Evolutionary conservation across 2,797 vertebrate species (phyloP).

Genomic region (Huso huso): DNA sequence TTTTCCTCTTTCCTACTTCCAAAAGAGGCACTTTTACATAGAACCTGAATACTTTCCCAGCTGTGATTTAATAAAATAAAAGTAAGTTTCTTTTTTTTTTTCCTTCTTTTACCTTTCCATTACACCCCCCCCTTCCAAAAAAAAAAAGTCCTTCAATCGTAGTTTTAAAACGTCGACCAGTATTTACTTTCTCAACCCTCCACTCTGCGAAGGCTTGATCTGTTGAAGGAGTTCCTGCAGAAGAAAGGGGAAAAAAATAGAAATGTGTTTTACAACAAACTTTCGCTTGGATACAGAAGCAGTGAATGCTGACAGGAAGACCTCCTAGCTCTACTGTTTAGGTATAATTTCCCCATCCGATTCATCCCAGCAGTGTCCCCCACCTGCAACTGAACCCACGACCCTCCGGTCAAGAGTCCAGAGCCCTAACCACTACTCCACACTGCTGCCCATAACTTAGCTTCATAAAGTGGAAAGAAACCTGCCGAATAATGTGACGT

Average conservation of each 20-base stretch:
- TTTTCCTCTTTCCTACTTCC: no score
- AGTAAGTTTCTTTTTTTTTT: constrained; percentile 19
- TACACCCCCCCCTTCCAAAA: constrained; percentile 14
- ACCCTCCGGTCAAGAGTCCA: no score
- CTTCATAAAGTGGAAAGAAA: no score
- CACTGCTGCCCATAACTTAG: no score
- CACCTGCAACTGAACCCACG: no score
- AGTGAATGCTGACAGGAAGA: background rate
- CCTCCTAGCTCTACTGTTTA: no score
- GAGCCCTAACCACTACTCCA: no score
- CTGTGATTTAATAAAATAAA: constrained; percentile 17
- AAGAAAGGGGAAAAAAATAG: constrained; percentile 8
- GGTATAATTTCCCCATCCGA: background rate
- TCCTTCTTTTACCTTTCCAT: constrained; percentile 28
- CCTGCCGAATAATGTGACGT: no score
- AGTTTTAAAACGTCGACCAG: background rate
- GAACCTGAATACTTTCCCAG: no score
- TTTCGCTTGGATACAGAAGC: background rate
- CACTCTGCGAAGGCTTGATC: constrained; percentile 69
- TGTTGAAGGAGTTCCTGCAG: constrained; percentile 71
- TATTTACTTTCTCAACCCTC: constrained; percentile 53
- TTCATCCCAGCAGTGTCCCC: background rate
- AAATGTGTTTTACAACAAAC: background rate
- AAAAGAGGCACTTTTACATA: no score
- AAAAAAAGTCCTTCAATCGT: background rate